Evolutionary conservation across 2,113 vertebrate species (phyloP).

Genomic region (Actenoides hombroni): DNA sequence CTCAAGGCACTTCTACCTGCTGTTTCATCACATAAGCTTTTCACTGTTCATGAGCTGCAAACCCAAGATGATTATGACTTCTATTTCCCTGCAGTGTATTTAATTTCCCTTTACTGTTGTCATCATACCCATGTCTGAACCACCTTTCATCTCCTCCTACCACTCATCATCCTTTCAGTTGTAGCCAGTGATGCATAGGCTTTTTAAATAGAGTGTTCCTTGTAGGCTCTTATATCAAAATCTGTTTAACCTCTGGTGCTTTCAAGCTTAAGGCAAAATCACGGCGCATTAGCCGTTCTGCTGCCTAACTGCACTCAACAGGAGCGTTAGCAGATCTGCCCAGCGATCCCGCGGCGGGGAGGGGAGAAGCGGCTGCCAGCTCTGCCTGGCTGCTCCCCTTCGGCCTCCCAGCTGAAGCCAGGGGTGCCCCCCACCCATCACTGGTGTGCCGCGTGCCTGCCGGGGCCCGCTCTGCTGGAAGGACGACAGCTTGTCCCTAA

Average conservation of each 20-base stretch:
- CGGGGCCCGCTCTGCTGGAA: background rate
- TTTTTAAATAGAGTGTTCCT: constrained; percentile 72
- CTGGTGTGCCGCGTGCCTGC: background rate
- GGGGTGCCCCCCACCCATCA: background rate
- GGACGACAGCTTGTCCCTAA: background rate
- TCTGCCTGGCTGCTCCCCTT: background rate
- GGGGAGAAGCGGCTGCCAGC: constrained; percentile 24
- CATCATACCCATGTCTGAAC: constrained; percentile 69
- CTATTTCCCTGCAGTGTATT: constrained; percentile 73
- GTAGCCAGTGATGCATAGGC: constrained; percentile 66
- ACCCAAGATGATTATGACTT: constrained; percentile 71
- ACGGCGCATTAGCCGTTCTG: constrained; percentile 56
- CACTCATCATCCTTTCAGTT: constrained; percentile 73
- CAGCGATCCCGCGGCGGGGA: background rate
- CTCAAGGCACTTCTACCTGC: constrained; percentile 54
- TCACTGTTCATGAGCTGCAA: constrained; percentile 70
- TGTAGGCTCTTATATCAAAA: constrained; percentile 74
- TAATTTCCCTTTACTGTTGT: constrained; percentile 73
- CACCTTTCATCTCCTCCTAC: constrained; percentile 72
- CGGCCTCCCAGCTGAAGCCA: fast-evolving
- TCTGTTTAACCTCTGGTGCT: constrained; percentile 73
- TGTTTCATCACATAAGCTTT: constrained; percentile 66
- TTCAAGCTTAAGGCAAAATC: constrained; percentile 67
- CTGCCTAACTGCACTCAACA: constrained; percentile 44
- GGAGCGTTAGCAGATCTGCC: constrained; percentile 52